A percentile compares a stretch with the other conserved stretches of the same genome.
Conservation (phyloP, 2,113 vertebrate genomes). For the Gasterosteus nipponicus region DNA sequence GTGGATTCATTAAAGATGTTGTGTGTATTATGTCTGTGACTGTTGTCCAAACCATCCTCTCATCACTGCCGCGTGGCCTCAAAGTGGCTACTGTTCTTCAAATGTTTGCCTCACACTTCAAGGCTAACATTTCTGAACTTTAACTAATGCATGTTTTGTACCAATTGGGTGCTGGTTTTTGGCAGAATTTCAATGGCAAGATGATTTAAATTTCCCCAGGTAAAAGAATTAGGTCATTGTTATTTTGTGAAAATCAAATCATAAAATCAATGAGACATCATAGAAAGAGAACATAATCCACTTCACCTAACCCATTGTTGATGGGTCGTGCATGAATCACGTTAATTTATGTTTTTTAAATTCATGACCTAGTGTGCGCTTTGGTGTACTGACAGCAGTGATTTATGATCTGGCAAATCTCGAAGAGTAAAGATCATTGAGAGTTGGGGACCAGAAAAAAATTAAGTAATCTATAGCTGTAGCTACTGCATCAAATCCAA, state of each 20-base stretch:
- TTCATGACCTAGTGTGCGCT: neutral
- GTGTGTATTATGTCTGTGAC: neutral
- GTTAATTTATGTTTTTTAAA: neutral
- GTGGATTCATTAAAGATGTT: neutral
- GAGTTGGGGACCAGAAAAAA: neutral
- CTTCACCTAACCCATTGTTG: neutral
- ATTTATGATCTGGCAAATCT: constrained; percentile 1
- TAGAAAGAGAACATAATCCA: neutral
- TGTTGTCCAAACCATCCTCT: neutral
- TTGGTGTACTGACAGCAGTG: neutral
- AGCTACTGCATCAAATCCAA: neutral
- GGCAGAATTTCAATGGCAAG: neutral
- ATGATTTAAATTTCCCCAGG: neutral
- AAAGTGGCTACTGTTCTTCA: neutral
- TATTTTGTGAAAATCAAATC: neutral
- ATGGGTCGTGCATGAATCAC: neutral
- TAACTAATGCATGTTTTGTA: neutral
- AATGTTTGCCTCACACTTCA: neutral
- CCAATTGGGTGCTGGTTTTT: neutral
- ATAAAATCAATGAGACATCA: neutral
- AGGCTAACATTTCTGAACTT: neutral
- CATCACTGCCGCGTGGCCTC: no score
- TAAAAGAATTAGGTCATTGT: neutral
- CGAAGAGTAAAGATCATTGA: neutral
- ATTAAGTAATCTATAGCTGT: neutral